Base-by-base conservation (phyloP, 2,797 vertebrate species). In the Sparidentex hasta region DNA sequence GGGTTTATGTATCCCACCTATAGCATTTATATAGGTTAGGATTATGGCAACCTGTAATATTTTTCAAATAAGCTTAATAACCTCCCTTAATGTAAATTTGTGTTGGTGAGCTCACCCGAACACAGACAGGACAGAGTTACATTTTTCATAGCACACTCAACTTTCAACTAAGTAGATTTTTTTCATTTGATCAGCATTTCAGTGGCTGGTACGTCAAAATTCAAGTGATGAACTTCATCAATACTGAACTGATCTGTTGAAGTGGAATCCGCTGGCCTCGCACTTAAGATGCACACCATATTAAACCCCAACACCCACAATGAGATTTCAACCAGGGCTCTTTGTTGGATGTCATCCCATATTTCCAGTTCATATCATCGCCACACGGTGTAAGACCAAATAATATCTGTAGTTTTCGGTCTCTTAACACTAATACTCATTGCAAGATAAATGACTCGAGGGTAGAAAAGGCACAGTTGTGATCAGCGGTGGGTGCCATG, bases 351-450 rank as follows among this genome's bases (percentile, higher is more conserved):
- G 1, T 3, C 65, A n/a, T 27, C 27, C 3, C 33, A 16, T 11
- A 52, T 52, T 58, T 78, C 76, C 76, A 50, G 27, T 64, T 70
- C 18, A 14, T 41, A 21, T 51, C 18, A 18, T 2, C 9, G 21
- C 33, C 38, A 38, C 2, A 9, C 25, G 21, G 2, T 46, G 21
- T 62, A 44, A 38, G 21, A 18, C 20, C 17, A 48, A 56, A 41
- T 2, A 13, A 2, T 20, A 18, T 7, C 4, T 41, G n/a, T 29
- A 27, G 38, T 38, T 11, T 38, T 38, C 8, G 38, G 0, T 38
- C 38, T 38, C 38, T 38, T 38, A 11, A 38, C 9, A 11, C 38
- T 38, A 38, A 38, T 9, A 11, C 7, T 5, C 11, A 21, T 2
- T 5, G 9, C 12, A 46, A 11, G 12, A 9, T 25, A 16, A 50